Percentiles rank a stretch among this genome's conserved stretches.
These are phyloP conservation scores for Chionomys nivalis DNA, from an alignment of 2,113 vertebrate species.

Conservation along the genomic window DNA sequence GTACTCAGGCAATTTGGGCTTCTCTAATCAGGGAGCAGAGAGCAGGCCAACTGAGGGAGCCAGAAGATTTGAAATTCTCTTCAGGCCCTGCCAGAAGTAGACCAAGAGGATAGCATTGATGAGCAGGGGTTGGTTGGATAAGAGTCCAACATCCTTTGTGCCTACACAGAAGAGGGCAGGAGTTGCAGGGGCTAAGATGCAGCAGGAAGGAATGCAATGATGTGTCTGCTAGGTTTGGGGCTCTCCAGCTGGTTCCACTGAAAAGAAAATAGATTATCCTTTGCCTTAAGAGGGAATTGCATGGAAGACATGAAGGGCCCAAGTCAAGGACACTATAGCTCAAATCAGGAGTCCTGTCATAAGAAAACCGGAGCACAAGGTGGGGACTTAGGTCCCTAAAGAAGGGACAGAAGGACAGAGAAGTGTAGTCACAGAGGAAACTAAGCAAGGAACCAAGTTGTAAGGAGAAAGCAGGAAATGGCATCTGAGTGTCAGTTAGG, in stretches of 20 bases:
- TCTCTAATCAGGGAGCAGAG: constrained; percentile 73
- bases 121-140: not conserved
- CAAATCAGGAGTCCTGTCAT: not conserved
- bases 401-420: not conserved
- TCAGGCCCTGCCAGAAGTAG: constrained; percentile 4
- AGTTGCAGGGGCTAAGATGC: not conserved
- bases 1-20: constrained; percentile 48
- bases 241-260: not conserved
- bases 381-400: not conserved
- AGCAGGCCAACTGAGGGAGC: constrained; percentile 40
- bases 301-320: accelerated
- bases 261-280: not conserved
- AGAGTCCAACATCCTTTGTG: not conserved
- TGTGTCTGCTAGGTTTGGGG: no score
- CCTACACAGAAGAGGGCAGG: not conserved
- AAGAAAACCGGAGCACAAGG: not conserved
- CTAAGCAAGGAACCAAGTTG: not conserved
- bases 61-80: constrained; percentile 47
- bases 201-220: not conserved
- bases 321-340: not conserved
- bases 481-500: not conserved
- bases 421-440: not conserved
- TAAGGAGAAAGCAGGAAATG: not conserved
- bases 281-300: not conserved
- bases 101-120: not conserved